These are phyloP conservation scores for Clamator glandarius DNA, from an alignment of 2,797 vertebrate genomes.

Conservation along the genomic window DNA sequence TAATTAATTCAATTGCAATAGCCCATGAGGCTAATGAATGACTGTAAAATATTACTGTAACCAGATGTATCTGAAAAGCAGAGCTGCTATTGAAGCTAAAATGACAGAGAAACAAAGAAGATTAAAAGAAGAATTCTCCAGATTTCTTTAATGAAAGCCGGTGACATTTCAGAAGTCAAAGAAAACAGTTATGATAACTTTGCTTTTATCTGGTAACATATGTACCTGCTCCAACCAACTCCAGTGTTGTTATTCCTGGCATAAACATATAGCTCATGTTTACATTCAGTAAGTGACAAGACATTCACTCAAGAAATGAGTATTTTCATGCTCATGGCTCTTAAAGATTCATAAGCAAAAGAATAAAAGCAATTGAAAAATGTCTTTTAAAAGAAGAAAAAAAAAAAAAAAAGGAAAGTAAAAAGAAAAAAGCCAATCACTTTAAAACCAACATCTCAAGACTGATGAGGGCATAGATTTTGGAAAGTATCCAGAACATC, in stretches of 20 bases:
- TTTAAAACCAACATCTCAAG: background rate
- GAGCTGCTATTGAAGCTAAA: background rate
- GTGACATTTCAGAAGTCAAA: conserved; percentile 10
- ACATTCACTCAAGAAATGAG: conserved; percentile 15
- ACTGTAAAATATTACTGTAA: background rate
- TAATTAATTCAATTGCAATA: conserved; percentile 35
- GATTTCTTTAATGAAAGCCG: background rate
- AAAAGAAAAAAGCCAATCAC: background rate
- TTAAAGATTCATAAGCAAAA: conserved; percentile 1
- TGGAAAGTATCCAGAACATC: background rate
- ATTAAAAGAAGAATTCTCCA: conserved; percentile 9
- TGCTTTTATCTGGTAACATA: background rate
- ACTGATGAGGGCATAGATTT: background rate
- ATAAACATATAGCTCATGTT: conserved; percentile 1
- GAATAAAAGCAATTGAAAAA: background rate
- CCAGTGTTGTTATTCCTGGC: background rate
- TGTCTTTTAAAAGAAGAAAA: background rate
- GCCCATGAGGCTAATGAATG: background rate
- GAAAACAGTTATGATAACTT: background rate
- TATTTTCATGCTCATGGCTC: background rate
- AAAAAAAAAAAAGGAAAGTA: background rate
- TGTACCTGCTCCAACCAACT: background rate
- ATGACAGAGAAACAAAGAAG: background rate
- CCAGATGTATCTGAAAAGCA: background rate
- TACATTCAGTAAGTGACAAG: background rate